Evolutionary conservation across 1,140 invertebrate genomes (phyloP), one percentile per base, ranked within the genome.

Genomic region (Drosophila kohkoa): DNA sequence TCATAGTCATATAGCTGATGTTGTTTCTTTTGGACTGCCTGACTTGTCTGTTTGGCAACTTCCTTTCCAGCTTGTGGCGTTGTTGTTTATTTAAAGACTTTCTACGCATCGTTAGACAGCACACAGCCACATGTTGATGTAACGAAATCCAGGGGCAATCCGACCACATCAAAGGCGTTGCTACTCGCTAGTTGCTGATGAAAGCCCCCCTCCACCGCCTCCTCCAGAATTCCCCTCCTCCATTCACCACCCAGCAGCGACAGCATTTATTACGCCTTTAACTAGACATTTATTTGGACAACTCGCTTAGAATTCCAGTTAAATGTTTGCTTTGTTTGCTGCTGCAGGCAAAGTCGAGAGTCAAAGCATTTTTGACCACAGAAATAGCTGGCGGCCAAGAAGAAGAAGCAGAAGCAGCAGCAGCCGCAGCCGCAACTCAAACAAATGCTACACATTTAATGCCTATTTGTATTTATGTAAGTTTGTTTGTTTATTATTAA

Each of bases 401-500:
- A 20, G 13, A 2, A 45, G 43, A 45, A 45, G 10, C 5, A 35
- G n/a, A n/a, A n/a, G n/a, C n/a, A n/a, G 10, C 66, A 74, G 68
- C 54, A 69, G 20, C 20, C 20, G 10, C 35, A 38, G 35, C 35
- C 35, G 72, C 75, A 78, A 82, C 68, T 73, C 73, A 85, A 77
- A 77, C 66, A 70, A 72, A 81, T 65, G 57, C 38, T 77, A 81
- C 75, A 81, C 82, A 86, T 82, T 82, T 82, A 73, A 79, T 74
- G 79, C 68, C 68, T 87, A 82, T 88, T 87, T 70, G 72, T 79
- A 71, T 86, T 87, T 43, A 43, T 43, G 41, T 79, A 60, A 68
- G 41, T 70, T 79, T 88, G 41, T 69, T 79, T 88, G 80, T 88
- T 89, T 88, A 83, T 88, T 88, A 88, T 88, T 88, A 81, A 89